Percentiles rank a stretch among this genome's conserved stretches.
Conservation (phyloP, 2,113 vertebrate species). For the Setophaga kirtlandii region DNA sequence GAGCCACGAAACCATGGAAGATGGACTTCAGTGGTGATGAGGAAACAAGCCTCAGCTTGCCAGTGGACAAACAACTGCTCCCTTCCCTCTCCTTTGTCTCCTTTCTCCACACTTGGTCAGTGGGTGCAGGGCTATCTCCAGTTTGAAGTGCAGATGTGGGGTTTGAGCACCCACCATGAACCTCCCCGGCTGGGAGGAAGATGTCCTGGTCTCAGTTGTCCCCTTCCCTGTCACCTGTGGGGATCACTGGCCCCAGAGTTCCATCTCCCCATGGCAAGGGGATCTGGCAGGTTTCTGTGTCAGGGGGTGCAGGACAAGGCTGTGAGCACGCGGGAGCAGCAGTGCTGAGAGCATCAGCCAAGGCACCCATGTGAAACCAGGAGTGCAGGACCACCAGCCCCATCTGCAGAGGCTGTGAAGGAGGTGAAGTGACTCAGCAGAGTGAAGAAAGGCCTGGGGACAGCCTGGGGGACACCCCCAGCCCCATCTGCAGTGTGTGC, state of each 20-base stretch:
- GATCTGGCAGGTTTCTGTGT: background rate
- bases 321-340: background rate
- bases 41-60: slow-evolving; percentile 3
- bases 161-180: background rate
- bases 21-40: slow-evolving; percentile 49
- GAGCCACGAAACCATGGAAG: slow-evolving; percentile 61
- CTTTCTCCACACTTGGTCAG: background rate
- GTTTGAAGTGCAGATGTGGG: background rate
- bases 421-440: background rate
- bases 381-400: background rate
- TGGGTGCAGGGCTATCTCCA: background rate
- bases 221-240: background rate
- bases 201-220: background rate
- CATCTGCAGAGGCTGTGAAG: background rate
- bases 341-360: background rate
- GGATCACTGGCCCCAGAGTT: background rate
- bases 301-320: background rate
- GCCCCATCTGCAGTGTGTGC: background rate
- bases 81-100: slow-evolving; percentile 20
- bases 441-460: background rate
- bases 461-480: background rate
- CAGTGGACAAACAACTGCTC: slow-evolving; percentile 10
- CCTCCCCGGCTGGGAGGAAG: background rate
- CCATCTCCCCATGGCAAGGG: background rate
- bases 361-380: background rate